Conservation (phyloP, 2,113 vertebrate genomes). For the Nannospalax galili region DNA sequence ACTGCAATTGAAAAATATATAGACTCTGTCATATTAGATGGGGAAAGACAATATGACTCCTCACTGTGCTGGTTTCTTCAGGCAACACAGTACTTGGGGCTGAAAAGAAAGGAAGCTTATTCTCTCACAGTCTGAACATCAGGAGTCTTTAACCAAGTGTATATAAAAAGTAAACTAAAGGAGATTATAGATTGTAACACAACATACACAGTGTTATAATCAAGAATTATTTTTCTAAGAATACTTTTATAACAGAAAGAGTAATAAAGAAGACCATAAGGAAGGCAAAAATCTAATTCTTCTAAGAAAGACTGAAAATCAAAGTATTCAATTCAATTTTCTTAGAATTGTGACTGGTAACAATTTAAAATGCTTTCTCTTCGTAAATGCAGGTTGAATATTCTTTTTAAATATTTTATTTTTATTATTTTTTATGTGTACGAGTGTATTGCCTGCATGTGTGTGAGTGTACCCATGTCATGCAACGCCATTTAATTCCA, state of each 20-base stretch:
- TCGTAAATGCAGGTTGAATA: background rate
- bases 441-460: too few species aligned
- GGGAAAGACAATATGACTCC: background rate
- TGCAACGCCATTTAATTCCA: too few species aligned
- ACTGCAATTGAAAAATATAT: background rate
- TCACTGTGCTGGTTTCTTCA: background rate
- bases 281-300: background rate
- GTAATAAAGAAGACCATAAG: background rate
- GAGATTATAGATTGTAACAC: background rate
- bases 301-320: background rate
- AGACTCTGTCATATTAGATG: background rate
- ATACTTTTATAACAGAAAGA: background rate
- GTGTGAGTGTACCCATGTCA: too few species aligned
- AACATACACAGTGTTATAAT: background rate
- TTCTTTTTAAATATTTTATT: too few species aligned
- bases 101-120: background rate
- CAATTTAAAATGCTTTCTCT: background rate
- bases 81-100: background rate
- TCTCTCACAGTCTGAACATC: background rate
- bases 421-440: too few species aligned
- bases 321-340: conserved; percentile 25
- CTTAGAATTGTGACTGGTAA: background rate
- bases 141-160: background rate
- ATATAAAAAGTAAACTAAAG: background rate
- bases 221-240: background rate